Base-by-base conservation (phyloP, 2,113 vertebrate species). In the Alethe diademata region DNA sequence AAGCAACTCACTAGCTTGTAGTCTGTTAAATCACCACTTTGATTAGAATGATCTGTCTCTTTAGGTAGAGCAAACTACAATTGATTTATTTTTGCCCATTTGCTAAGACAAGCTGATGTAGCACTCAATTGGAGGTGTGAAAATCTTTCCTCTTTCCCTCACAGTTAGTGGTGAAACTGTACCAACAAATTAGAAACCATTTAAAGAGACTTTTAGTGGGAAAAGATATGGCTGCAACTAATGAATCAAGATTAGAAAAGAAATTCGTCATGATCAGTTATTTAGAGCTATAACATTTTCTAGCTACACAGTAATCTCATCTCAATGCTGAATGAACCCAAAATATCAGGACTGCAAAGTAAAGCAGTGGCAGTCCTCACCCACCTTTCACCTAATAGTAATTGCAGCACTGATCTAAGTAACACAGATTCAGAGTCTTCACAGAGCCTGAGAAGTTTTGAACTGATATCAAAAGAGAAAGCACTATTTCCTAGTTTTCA, bases 31-130 rank as follows among this genome's bases (percentile, higher is more conserved):
- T 85, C 56, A 61, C 57, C 31, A 22, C 48, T 91, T 92, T 93
- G 89, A 92, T 96, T 93, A 81, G 83, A 93, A 91, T 95, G 83
- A 95, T 95, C 89, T 93, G 50, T 96, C 86, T 92, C 76, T 81
- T 92, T 82, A 95, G 53, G 73, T 81, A 87, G 51, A 69, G 31
- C 57, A 88, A 92, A 91, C 70, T 88, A 50, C 43, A 2, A 95
- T 78, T 94, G 86, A 95, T 96, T 93, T 96, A 65, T 84, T 91
- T 92, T 89, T 78, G 76, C 51, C 83, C 88, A 81, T 94, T 95
- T 97, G 53, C 73, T 84, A 91, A 84, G 89, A 84, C 57, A 89
- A 92, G 40, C 65, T 91, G 65, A 96, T 90, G 51, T 88, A 96
- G 64, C 61, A 66, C 78, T 93, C 85, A 85, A 50, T 57, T 75